Evolutionary conservation across 2,113 vertebrate genomes (phyloP).

Genomic region (Zeus faber): DNA sequence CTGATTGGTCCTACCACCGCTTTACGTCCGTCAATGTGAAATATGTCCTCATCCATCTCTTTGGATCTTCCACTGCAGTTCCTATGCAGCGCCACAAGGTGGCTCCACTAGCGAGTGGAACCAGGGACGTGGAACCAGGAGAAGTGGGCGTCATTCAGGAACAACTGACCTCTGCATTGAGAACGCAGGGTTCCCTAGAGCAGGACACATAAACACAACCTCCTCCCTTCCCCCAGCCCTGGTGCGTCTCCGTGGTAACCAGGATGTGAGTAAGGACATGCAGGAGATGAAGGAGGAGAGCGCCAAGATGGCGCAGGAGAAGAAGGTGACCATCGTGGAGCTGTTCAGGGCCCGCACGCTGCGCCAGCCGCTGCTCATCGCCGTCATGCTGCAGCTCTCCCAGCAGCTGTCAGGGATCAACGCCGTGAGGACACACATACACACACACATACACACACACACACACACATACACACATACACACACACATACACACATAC

Average conservation of each 20-base stretch:
- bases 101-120: no score
- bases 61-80: no score
- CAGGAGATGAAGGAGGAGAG: conserved; percentile 96
- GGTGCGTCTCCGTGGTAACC: conserved; percentile 81
- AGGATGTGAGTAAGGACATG: conserved; percentile 85
- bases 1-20: no score
- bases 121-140: no score
- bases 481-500: not conserved
- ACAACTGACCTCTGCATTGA: no score
- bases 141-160: no score
- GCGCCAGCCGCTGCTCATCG: conserved; percentile 85
- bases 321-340: conserved; percentile 84
- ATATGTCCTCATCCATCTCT: no score
- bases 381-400: conserved; percentile 90
- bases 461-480: not conserved
- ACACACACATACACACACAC: not conserved
- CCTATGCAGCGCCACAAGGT: no score
- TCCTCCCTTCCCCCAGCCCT: conserved; percentile 71
- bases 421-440: conserved; percentile 76
- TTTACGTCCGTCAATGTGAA: no score
- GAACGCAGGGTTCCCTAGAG: no score
- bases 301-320: conserved; percentile 86
- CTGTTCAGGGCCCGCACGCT: conserved; percentile 83
- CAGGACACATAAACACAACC: no score
- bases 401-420: conserved; percentile 98